Evolutionary conservation across 1,140 invertebrate species (phyloP), one percentile per base, ranked within the genome.

Genomic region (Drosophila cardini): DNA sequence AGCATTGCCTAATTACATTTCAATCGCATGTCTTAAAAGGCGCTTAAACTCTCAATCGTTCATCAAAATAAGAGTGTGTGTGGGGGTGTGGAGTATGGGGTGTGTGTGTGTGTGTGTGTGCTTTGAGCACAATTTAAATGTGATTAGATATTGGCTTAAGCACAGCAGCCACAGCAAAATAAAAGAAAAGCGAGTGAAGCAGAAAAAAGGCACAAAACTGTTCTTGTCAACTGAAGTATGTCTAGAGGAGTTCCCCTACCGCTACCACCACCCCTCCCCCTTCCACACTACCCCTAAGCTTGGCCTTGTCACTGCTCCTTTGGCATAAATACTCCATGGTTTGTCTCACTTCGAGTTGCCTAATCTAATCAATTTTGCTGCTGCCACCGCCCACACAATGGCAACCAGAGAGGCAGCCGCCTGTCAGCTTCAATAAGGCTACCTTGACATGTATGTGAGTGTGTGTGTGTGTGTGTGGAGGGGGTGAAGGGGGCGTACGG

Each of bases 1-100:
- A 84, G 77, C 85, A 80, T 90, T 70, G 80, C 71, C 84, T 89
- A 89, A 89, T 89, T 89, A 90, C 80, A 90, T 89, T 89, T 78
- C 84, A 80, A 89, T 89, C 76, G 84, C 63, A 42, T 56, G 68
- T 68, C 84, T 87, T 87, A 87, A 78, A 76, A 70, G 70, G 50
- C 48, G 61, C 72, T 87, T 87, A 72, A 78, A 78, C 42, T 55
- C 62, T 73, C 62, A 72, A 77, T 71, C 36, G 65, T 71, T 78
- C 69, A 73, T 63, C 70, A 68, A 61, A 76, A 76, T 53, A 75
- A 38, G 48, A 30, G 43, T n/a, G 43, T 40, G 53, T 30, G 18
- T 18, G 9, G 5, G 21, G 21, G 18, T 18, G 9, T 9, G 21
- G 21, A 26, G 21, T 48, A 16, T 15, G 9, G 9, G 18, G 13